Conservation (phyloP, 1,140 invertebrate species). For the Maniola jurtina region DNA sequence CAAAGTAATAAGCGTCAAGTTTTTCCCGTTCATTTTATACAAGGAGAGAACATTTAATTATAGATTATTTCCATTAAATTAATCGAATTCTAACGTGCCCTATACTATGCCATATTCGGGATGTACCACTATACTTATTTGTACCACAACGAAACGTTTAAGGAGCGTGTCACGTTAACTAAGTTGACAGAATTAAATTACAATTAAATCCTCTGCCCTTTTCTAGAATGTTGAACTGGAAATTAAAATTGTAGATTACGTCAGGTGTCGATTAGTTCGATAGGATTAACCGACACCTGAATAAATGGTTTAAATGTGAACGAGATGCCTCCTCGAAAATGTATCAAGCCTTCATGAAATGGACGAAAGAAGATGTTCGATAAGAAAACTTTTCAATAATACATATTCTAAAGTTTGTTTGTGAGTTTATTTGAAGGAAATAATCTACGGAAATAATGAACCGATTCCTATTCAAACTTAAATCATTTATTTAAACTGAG, state of each 20-base stretch:
- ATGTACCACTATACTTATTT: background rate
- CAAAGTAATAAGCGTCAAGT: too few relatives aligned
- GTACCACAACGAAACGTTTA: background rate
- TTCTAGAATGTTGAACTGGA: background rate
- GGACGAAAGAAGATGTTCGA: too few relatives aligned
- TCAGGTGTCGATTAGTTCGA: background rate
- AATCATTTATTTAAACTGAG: too few relatives aligned
- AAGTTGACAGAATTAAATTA: background rate
- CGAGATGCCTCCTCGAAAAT: too few relatives aligned
- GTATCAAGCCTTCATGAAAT: too few relatives aligned
- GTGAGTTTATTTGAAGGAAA: too few relatives aligned
- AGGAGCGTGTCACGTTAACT: background rate
- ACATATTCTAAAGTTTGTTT: too few relatives aligned
- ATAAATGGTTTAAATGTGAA: too few relatives aligned
- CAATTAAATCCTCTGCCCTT: background rate
- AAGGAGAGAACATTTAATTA: background rate
- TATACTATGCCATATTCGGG: background rate
- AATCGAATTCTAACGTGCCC: background rate
- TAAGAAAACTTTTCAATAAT: too few relatives aligned
- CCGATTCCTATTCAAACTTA: too few relatives aligned
- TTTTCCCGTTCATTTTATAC: too few relatives aligned
- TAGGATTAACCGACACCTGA: background rate
- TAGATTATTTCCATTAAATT: background rate
- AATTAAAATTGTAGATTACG: background rate
- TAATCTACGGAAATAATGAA: too few relatives aligned